Conservation (phyloP, 2,888 invertebrate species). For the Dryomyza anilis region DNA sequence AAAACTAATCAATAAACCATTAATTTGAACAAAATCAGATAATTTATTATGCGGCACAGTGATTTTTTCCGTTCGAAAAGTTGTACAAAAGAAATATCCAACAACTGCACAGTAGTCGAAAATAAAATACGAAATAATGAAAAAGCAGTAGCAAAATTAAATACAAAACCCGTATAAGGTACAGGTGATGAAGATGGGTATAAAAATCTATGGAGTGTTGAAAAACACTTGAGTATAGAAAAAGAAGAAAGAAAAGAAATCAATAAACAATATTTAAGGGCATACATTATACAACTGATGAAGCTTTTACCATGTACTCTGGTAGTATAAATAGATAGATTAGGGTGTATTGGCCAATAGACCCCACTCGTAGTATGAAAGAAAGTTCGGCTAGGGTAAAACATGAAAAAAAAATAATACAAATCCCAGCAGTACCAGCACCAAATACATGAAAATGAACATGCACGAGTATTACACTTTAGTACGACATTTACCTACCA, state of each 20-base stretch:
- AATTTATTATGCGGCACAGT: conserved; percentile 31
- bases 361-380: background rate
- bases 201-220: conserved; percentile 1
- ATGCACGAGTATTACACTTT: background rate
- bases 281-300: conserved; percentile 41
- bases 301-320: no score
- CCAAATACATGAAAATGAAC: background rate
- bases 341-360: no score
- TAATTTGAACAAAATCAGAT: conserved; percentile 33
- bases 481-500: conserved; percentile 13
- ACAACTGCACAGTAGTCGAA: background rate
- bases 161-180: no score
- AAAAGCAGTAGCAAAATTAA: background rate
- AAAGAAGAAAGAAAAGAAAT: conserved; percentile 4
- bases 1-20: conserved; percentile 40
- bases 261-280: conserved; percentile 25
- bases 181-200: no score
- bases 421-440: background rate
- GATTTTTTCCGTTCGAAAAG: background rate
- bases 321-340: no score
- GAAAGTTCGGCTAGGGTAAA: background rate
- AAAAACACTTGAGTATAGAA: background rate
- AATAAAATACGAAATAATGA: background rate
- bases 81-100: background rate
- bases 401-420: background rate